Base-by-base conservation (phyloP, 2,888 invertebrate genomes). In the Heliothis peltigera region DNA sequence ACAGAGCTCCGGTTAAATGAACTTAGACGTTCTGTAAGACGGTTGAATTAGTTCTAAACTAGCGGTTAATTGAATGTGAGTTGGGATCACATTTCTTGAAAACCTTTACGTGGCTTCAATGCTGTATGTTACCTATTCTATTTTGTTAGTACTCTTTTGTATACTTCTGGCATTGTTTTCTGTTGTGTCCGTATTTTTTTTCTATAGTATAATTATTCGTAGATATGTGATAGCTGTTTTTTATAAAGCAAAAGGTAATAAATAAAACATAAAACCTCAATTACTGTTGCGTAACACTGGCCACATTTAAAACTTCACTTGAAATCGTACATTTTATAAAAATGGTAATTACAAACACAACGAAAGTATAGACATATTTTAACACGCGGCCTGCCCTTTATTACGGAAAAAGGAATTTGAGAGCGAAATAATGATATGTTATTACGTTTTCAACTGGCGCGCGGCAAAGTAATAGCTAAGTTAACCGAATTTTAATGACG, bases 341-440 rank as follows among this genome's bases (percentile, higher is more conserved):
- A 55, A 44, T 58, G 22, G 51, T 67, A 70, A 70, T 66, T 65
- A 67, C 18, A 62, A 18, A 71, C 65, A 64, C 57, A 63, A 71
- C 52, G 51, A 70, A 71, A 68, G 59, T 54, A 70, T 63, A 59
- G 53, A 72, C 63, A 65, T 63, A 60, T 73, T 68, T 65, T 64
- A 64, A 67, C 51, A 74, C 55, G 48, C 44, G 44, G 46, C 42
- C 35, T 64, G 62, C 61, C 72, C 69, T 66, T 69, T 59, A 60
- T 52, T 65, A 57, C 47, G 54, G 57, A 51, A 70, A 66, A 68
- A 81, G 76, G 66, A 68, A 80, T 80, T 81, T 79, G 80, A 79
- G 82, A 84, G 84, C 75, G 71, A 70, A 73, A 75, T 90, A 90
- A 91, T 90, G 82, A 90, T 78, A 87, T 84, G 81, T 89, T 87